A percentile compares a stretch with the other conserved stretches of the same genome.
These are phyloP conservation scores for Lordiphosa stackelbergi DNA, from an alignment of 1,140 invertebrate genomes.

Conservation along the genomic window DNA sequence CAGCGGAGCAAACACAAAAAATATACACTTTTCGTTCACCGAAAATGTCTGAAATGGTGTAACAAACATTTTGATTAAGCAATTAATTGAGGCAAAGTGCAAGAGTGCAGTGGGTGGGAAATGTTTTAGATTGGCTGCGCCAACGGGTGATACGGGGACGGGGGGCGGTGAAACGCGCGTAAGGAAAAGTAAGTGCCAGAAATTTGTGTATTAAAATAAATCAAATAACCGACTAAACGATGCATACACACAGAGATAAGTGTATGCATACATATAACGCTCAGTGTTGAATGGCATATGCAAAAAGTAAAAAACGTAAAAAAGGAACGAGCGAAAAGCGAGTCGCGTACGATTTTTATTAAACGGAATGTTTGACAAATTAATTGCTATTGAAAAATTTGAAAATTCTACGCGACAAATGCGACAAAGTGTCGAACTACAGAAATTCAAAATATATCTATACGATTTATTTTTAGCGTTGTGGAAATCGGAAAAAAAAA, in stretches of 20 bases:
- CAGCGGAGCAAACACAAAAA: conserved; percentile 27
- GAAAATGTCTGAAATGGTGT: conserved; percentile 61
- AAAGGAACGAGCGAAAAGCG: conserved; percentile 16
- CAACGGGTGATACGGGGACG: conserved; percentile 16
- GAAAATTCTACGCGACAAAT: conserved; percentile 35
- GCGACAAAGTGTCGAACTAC: conserved; percentile 67
- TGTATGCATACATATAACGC: conserved; percentile 4
- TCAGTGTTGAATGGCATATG: conserved; percentile 45
- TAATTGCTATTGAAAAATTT: conserved; percentile 67
- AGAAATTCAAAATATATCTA: conserved; percentile 30
- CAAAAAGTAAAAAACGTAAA: conserved; percentile 7
- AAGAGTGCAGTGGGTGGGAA: conserved; percentile 68
- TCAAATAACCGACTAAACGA: conserved; percentile 66
- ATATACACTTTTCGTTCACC: conserved; percentile 40
- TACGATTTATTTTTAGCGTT: conserved; percentile 41
- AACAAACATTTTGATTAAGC: conserved; percentile 67
- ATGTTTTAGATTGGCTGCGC: conserved; percentile 55
- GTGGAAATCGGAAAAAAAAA: conserved; percentile 14
- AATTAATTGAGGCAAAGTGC: conserved; percentile 72
- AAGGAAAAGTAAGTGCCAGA: conserved; percentile 71
- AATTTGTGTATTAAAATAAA: conserved; percentile 72
- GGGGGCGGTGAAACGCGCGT: conserved; percentile 63
- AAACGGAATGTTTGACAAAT: conserved; percentile 41
- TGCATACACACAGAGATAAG: conserved; percentile 54
- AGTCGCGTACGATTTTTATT: conserved; percentile 18